These are phyloP conservation scores for Aporophyla lueneburgensis DNA, from an alignment of 2,888 invertebrate species.

Conservation along the genomic window DNA sequence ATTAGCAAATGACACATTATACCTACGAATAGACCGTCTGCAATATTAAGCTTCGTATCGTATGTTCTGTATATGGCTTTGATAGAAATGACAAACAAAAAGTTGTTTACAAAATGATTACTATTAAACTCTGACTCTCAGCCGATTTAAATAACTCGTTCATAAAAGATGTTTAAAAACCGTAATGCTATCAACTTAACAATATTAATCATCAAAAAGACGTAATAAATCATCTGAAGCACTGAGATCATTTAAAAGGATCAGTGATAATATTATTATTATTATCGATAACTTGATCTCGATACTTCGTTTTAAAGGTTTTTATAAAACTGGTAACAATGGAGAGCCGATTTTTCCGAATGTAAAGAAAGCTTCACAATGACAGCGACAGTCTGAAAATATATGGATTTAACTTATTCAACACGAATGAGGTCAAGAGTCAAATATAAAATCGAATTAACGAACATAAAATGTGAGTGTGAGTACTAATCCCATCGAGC, in stretches of 20 bases:
- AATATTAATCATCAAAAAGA: conserved; percentile 54
- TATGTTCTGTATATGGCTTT: not conserved
- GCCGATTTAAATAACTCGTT: conserved; percentile 26
- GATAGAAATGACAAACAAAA: not conserved
- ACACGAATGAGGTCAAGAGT: conserved; percentile 53
- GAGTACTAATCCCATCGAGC: conserved; percentile 62
- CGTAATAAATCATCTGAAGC: conserved; percentile 51
- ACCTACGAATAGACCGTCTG: conserved; percentile 8
- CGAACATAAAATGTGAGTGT: conserved; percentile 61
- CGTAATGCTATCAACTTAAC: conserved; percentile 53
- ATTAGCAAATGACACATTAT: conserved; percentile 9
- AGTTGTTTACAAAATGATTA: conserved; percentile 2
- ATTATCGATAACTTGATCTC: conserved; percentile 32
- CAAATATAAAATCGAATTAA: conserved; percentile 63
- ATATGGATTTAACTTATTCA: conserved; percentile 42
- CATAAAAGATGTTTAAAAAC: conserved; percentile 23
- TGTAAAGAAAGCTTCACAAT: not conserved
- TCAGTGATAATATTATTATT: conserved; percentile 27
- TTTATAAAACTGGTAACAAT: not conserved
- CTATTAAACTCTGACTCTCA: conserved; percentile 26
- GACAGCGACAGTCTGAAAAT: not conserved
- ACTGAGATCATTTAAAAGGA: conserved; percentile 37
- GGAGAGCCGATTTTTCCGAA: not conserved
- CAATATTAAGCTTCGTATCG: not conserved
- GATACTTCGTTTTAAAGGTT: not conserved